A percentile compares a stretch with the other conserved stretches of the same genome.
phyloP scores from a whole-genome alignment of 2,888 invertebrate genomes.

The Parnassius mnemosyne region DNA sequence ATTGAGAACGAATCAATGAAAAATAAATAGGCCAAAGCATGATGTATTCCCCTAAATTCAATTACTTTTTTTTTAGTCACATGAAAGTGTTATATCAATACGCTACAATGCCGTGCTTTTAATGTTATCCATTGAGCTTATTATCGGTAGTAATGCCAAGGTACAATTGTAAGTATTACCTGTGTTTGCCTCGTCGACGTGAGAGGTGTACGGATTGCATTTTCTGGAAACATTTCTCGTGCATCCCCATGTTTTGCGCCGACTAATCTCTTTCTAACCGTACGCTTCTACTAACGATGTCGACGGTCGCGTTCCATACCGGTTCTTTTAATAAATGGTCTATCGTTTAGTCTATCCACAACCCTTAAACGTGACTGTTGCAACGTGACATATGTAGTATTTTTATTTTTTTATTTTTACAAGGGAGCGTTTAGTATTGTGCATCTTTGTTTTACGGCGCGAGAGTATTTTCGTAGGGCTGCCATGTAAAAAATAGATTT shows the following conservation, averaged over 20 bases:
- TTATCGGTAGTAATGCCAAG: conserved; percentile 41
- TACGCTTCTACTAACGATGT: conserved; percentile 75
- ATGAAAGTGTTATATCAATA: conserved; percentile 44
- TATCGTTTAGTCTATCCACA: conserved; percentile 76
- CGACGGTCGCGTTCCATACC: conserved; percentile 57
- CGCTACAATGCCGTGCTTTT: conserved; percentile 65
- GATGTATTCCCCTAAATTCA: conserved; percentile 55
- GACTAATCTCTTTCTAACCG: conserved; percentile 62
- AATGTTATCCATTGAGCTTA: conserved; percentile 69
- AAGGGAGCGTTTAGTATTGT: conserved; percentile 77
- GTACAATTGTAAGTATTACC: conserved; percentile 48
- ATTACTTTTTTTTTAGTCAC: conserved; percentile 36
- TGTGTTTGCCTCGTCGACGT: conserved; percentile 41
- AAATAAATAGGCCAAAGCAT: conserved; percentile 56
- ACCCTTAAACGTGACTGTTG: conserved; percentile 66
- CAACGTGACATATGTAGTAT: conserved; percentile 62
- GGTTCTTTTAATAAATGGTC: conserved; percentile 37
- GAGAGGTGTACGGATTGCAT: conserved; percentile 61
- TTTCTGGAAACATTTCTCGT: conserved; percentile 56
- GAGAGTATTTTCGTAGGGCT: conserved; percentile 45
- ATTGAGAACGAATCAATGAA: conserved; percentile 7
- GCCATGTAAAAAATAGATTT: conserved; percentile 37
- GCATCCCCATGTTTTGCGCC: conserved; percentile 71
- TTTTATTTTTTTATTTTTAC: conserved; percentile 40
- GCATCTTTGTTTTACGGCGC: conserved; percentile 72